Conservation (phyloP, 2,797 vertebrate genomes). For the Enteromius unitaeniatus region DNA sequence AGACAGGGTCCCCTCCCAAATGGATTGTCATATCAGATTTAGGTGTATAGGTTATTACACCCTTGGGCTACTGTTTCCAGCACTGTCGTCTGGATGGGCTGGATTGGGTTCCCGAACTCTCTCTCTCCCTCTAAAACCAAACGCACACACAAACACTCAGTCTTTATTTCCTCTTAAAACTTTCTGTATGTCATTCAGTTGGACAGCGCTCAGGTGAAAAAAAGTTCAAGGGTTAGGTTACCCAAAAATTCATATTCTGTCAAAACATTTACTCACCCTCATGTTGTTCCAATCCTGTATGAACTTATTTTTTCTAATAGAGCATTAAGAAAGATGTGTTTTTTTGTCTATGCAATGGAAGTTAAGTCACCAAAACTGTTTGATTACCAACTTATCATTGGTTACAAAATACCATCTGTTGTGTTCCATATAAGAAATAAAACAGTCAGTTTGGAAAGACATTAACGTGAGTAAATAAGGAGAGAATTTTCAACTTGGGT, state of each 20-base stretch:
- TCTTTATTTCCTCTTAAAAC: slow-evolving; percentile 65
- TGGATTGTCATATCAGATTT: slow-evolving; percentile 87
- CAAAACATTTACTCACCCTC: neutral
- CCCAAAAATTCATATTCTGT: neutral
- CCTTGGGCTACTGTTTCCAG: slow-evolving; percentile 82
- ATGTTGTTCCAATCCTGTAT: neutral
- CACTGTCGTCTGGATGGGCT: slow-evolving; percentile 71
- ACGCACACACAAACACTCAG: slow-evolving; percentile 50
- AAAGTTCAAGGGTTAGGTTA: slow-evolving; percentile 3
- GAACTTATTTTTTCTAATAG: neutral
- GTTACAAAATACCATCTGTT: neutral
- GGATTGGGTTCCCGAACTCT: slow-evolving; percentile 76
- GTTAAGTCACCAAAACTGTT: neutral
- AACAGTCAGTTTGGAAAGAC: neutral
- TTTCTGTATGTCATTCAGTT: slow-evolving; percentile 54
- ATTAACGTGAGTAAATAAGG: neutral
- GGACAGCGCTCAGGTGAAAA: slow-evolving; percentile 15
- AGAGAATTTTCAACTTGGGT: neutral
- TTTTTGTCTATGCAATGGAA: neutral
- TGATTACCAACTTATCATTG: too few species aligned
- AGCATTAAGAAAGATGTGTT: neutral
- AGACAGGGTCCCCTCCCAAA: slow-evolving; percentile 79
- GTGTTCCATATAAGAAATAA: neutral
- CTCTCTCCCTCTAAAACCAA: slow-evolving; percentile 48
- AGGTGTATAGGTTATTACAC: slow-evolving; percentile 89